phyloP scores from a whole-genome alignment of 2,797 vertebrate species.

The Tokudaia muenninki region DNA sequence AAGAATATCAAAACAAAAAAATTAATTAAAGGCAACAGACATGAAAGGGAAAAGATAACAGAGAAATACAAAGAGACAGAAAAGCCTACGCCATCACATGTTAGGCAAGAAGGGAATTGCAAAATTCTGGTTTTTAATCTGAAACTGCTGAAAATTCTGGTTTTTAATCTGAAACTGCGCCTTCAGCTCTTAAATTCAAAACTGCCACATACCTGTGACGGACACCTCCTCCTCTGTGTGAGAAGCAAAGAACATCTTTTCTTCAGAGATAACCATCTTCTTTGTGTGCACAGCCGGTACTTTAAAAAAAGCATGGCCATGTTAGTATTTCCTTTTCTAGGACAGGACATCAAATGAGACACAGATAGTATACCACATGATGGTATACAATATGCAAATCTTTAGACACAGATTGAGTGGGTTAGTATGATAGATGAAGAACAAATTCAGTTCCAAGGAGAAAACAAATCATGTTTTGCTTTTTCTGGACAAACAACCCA shows the following conservation, averaged over 20 bases:
- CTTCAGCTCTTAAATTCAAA: slow-evolving; percentile 70
- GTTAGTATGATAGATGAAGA: slow-evolving; percentile 75
- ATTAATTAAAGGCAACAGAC: slow-evolving; percentile 80
- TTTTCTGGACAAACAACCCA: slow-evolving; percentile 66
- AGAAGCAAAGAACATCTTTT: slow-evolving; percentile 89
- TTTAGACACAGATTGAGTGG: slow-evolving; percentile 78
- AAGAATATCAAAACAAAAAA: slow-evolving; percentile 46
- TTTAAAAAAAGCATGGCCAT: slow-evolving; percentile 88
- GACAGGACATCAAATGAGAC: slow-evolving; percentile 68
- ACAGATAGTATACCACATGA: not conserved
- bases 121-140: not conserved
- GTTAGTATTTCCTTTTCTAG: slow-evolving; percentile 83
- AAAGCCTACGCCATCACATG: slow-evolving; percentile 64
- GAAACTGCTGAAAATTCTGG: slow-evolving; percentile 53
- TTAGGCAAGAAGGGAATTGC: slow-evolving; percentile 56
- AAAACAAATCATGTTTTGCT: slow-evolving; percentile 45
- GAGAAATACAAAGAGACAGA: slow-evolving; percentile 62
- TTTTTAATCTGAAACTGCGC: slow-evolving; percentile 32
- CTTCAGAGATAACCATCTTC: slow-evolving; percentile 89
- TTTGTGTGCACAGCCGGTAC: slow-evolving; percentile 89
- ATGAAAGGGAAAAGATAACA: slow-evolving; percentile 70
- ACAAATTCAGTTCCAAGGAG: slow-evolving; percentile 73
- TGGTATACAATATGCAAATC: slow-evolving; percentile 27
- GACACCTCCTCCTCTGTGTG: slow-evolving; percentile 89
- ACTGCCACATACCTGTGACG: slow-evolving; percentile 88